Evolutionary conservation across 2,888 invertebrate species (phyloP), one percentile per base, ranked within the genome.

Genomic region (Ethmia dodecea): DNA sequence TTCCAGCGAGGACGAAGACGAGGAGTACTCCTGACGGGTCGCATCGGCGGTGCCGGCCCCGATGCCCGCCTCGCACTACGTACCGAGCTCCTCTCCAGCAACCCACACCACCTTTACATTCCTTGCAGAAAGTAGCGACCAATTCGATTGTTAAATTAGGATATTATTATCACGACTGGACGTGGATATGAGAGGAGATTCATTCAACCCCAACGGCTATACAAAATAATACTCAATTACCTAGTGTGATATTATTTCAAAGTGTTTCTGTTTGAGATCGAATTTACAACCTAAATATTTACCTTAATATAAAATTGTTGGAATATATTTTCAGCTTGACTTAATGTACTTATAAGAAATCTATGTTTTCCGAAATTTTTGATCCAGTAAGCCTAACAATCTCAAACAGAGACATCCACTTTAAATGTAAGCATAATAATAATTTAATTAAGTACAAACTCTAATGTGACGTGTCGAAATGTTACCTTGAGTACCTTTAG

Each of bases 11-110:
- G 77, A 71, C 28, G 72, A 72, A 13, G 73, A 73, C 5, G 80
- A 80, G 30, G 81, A 81, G 56, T 80, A 72, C 49, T 79, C 84
- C 51, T 84, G 84, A 86, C 73, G 58, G 13, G 13, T 13, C 43
- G 41, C 47, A 43, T 41, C 48, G 25, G 31, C 43, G 48, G 58
- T 50, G 51, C 47, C 63, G 45, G 6, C 26, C 6, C 26, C 12
- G 4, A 11, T 26, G 11, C 26, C 26, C 6, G 58, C 55, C 45
- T 65, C 75, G 33, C 68, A 68, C 43, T 74, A 80, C 52, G 71
- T 77, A 60, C 71, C 67, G 49, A 67, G 67, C 50, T 47, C 52
- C 36, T 64, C 69, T 51, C 70, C 70, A 35, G 44, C 54, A 44
- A 55, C 54, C 44, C 41, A 48, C 26, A 11, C 10, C 11, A 11